Base-by-base conservation (phyloP, 1,140 invertebrate species). In the Drosophila bocqueti region DNA sequence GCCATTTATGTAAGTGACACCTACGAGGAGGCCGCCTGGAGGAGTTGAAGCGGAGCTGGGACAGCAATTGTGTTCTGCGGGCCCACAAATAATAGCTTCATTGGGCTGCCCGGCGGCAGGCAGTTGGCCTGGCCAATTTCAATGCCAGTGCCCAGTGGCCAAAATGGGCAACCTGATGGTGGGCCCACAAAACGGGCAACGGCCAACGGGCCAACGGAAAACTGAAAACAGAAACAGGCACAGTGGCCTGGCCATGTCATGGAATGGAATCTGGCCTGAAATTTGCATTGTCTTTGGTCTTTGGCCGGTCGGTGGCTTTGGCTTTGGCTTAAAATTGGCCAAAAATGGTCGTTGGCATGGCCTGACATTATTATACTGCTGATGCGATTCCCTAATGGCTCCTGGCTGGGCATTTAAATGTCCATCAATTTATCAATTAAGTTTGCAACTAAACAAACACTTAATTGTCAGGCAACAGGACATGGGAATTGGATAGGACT, bases 61-160 rank as follows among this genome's bases (percentile, higher is more conserved):
- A 58, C 76, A 65, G 76, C 79, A 64, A 67, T 76, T 79, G 74
- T 78, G 75, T 61, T 77, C 76, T 50, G 60, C 55, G 75, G 63
- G 71, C 75, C 85, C 85, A 79, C 85, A 89, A 85, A 90, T 89
- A 89, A 89, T 89, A 89, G 85, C 85, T 89, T 89, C 85, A 89
- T 89, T 89, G 81, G 63, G 71, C 71, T 54, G 38, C 50, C 52
- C 50, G 47, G 54, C 67, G 40, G 69, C 54, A 57, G 52, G 26
- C 38, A 67, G 62, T 47, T 52, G 63, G 46, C 66, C 66, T 43
- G 46, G 68, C 46, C 79, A 72, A 77, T 82, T 82, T 72, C 68
- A 72, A 79, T 77, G 74, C 59, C 81, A 76, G 61, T 72, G 74
- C 64, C 76, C 84, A 69, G 61, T 72, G 74, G 76, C 76, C 80